Evolutionary conservation across 2,888 invertebrate genomes (phyloP), one percentile per base, ranked within the genome.

Genomic region (Fabriciana adippe): DNA sequence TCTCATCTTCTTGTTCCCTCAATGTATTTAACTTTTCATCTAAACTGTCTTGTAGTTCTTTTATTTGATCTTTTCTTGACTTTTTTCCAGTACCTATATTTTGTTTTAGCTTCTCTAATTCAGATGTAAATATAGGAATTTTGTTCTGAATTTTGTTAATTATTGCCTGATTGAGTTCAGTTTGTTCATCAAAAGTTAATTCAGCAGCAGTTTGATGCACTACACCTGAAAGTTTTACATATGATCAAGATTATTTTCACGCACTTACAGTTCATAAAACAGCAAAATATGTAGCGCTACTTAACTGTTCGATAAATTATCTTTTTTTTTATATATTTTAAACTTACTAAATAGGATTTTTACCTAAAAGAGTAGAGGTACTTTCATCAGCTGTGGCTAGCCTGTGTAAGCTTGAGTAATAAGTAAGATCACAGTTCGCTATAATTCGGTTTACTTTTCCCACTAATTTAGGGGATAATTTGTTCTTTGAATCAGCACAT

Each of bases 381-480:
- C 87, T 88, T 63, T 90, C 89, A 79, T 92, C 89, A 16, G 87
- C 83, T 13, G 89, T 85, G 67, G 82, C 87, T 15, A 90, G 75
- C 74, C 84, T 90, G 71, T 93, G 92, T 35, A 92, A 79, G 69
- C 89, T 91, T 4, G 89, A 81, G 72, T 92, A 82, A 73, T 89
- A 84, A 5, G 81, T 81, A 5, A 93, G 79, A 67, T 92, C 88
- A 66, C 88, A 89, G 66, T 91, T 89, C 1, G 90, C 83, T 53
- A 92, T 85, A 47, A 92, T 89, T 67, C 85, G 83, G 16, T 81
- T 86, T 1, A 93, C 83, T 83, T 92, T 92, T 13, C 83, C 87
- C 47, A 79, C 82, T 16, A 92, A 69, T 72, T 85, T 88, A 0
- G 77, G 51, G 1, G 88, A 82, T 31, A 91, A 60, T 73, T 81